A percentile compares a stretch with the other conserved stretches of the same genome.
phyloP scores from a whole-genome alignment of 1,140 invertebrate species.

The Catajapyx aquilonaris region DNA sequence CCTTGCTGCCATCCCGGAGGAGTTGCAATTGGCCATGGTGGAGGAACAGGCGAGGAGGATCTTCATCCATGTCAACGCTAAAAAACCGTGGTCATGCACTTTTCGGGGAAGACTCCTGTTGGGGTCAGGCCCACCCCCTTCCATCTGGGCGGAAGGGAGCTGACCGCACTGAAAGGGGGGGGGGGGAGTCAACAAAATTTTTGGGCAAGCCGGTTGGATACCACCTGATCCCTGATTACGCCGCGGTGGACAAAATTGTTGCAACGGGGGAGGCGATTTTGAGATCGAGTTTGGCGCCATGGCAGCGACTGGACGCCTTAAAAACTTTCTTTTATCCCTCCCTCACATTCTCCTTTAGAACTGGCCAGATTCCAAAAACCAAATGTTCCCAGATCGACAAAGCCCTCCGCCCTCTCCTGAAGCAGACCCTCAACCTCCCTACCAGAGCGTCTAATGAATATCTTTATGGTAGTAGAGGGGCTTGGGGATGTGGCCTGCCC shows the following conservation, averaged over 20 bases:
- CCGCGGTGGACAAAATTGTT: not conserved
- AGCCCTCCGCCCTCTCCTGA: not conserved
- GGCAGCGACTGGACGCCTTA: conserved; percentile 12
- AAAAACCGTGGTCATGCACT: conserved; percentile 4
- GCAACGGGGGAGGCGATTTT: not conserved
- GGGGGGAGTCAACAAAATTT: conserved; percentile 2
- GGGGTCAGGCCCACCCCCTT: not conserved
- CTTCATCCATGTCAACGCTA: conserved; percentile 3
- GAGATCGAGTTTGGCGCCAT: conserved; percentile 9
- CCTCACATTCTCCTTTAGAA: conserved; percentile 5
- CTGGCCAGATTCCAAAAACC: conserved; percentile 1
- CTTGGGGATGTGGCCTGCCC: too few relatives aligned
- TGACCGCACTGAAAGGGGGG: too few relatives aligned
- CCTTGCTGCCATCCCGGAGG: not conserved
- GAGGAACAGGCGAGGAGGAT: not conserved
- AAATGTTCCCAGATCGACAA: conserved; percentile 1
- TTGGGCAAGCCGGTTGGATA: conserved; percentile 8
- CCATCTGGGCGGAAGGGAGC: not conserved
- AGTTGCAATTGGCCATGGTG: conserved; percentile 1
- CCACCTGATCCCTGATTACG: not conserved
- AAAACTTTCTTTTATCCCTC: conserved; percentile 11
- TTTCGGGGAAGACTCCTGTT: not conserved
- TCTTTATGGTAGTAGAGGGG: conserved; percentile 5
- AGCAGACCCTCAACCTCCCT: not conserved
- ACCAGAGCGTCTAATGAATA: conserved; percentile 3